Evolutionary conservation across 2,888 invertebrate genomes (phyloP), one percentile per base, ranked within the genome.

Genomic region (Oligia latruncula): DNA sequence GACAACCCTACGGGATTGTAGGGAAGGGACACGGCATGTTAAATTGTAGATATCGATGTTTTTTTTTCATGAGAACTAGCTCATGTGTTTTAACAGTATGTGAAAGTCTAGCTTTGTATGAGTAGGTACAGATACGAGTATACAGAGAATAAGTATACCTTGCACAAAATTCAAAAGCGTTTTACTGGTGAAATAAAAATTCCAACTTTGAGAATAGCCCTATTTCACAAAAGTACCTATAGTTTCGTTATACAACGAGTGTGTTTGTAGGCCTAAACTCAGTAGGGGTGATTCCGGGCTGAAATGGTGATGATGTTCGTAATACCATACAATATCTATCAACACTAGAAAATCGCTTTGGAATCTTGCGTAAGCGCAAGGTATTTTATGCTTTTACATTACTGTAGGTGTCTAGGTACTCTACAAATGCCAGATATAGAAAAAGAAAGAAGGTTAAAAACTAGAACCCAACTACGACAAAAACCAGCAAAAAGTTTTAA

Each of bases 1-100:
- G 95, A 93, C 94, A 94, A 92, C 92, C 93, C 93, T 92, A 91
- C 88, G 92, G 92, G 91, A 92, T 89, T 81, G 80, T 90, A 93
- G 92, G 62, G 93, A 78, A 86, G 92, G 55, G 82, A 73, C 68
- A 52, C 17, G 17, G 49, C 13, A 55, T 15, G 15, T 43, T 66
- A 52, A 9, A 4, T 67, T 64, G 29, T 65, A 52, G 74, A 78
- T 55, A 60, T 71, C 74, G 71, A 72, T 20, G 29, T 29, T 29
- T n/a, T 17, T 29, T 49, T 23, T 60, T 17, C 0, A 1, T 64
- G 0, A 11, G 1, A n/a, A n/a, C 43, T 20, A n/a, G 0, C 0
- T 52, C n/a, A n/a, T n/a, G n/a, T n/a, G n/a, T 29, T 43, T 62
- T 2, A 20, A 43, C 6, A 49, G 1, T 46, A 68, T 17, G 5